Conservation (phyloP, 2,888 invertebrate species). For the Heteromurus nitidus region DNA sequence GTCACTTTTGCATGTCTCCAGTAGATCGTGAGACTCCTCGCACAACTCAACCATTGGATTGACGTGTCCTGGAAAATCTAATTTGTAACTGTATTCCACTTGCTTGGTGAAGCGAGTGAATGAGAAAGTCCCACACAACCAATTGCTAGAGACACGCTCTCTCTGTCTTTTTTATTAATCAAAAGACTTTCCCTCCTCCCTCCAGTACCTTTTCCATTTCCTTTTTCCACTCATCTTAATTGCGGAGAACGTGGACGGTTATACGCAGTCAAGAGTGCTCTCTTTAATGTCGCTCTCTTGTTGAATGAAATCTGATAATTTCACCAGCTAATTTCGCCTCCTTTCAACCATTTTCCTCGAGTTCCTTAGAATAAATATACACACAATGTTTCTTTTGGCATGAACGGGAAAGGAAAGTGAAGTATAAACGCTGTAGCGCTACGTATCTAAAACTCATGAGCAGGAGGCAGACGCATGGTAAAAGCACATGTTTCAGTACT, state of each 20-base stretch:
- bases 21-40: too few species aligned
- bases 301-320: constrained; percentile 35
- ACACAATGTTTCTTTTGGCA: neutral
- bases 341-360: neutral
- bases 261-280: neutral
- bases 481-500: too few species aligned
- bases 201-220: too few species aligned
- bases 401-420: neutral
- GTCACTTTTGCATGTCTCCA: too few species aligned
- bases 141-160: neutral
- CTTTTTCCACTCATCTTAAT: neutral
- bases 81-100: too few species aligned
- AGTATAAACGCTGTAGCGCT: neutral
- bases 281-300: constrained; percentile 25
- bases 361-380: too few species aligned
- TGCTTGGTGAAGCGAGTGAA: neutral
- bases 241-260: too few species aligned
- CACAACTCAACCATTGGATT: too few species aligned
- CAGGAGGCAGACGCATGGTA: too few species aligned
- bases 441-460: too few species aligned
- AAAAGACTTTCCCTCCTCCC: neutral
- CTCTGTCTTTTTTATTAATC: neutral
- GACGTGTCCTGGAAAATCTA: too few species aligned
- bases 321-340: constrained; percentile 40
- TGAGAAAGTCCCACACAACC: too few species aligned